Evolutionary conservation across 2,797 vertebrate species (phyloP).

Genomic region (Hoplostethus atlanticus): DNA sequence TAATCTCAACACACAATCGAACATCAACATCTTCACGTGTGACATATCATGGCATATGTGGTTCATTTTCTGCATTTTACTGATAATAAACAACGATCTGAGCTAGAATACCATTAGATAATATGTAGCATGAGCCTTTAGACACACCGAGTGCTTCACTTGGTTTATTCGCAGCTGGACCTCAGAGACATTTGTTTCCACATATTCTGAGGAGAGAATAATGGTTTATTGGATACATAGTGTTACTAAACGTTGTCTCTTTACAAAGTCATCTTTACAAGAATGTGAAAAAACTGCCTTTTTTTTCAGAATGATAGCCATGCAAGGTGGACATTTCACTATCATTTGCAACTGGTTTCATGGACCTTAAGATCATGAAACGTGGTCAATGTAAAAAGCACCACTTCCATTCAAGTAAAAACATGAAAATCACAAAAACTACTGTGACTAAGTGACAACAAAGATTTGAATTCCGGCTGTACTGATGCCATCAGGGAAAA

Average conservation of each 20-base stretch:
- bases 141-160: background rate
- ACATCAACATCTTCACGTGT: background rate
- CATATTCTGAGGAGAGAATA: too few relatives aligned
- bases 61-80: constrained; percentile 1
- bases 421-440: too few relatives aligned
- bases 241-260: background rate
- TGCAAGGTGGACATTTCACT: too few relatives aligned
- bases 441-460: too few relatives aligned
- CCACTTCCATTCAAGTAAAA: background rate
- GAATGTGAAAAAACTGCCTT: too few relatives aligned
- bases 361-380: background rate
- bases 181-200: too few relatives aligned
- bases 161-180: too few relatives aligned
- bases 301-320: too few relatives aligned
- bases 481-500: too few relatives aligned
- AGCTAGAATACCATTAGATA: background rate
- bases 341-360: background rate
- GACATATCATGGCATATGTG: background rate
- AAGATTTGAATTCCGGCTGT: too few relatives aligned
- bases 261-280: too few relatives aligned
- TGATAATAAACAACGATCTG: background rate
- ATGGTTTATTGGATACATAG: background rate
- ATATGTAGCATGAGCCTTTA: background rate
- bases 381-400: background rate
- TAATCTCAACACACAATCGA: background rate